Evolutionary conservation across 2,113 vertebrate genomes (phyloP).

Genomic region (Okapia johnstoni): DNA sequence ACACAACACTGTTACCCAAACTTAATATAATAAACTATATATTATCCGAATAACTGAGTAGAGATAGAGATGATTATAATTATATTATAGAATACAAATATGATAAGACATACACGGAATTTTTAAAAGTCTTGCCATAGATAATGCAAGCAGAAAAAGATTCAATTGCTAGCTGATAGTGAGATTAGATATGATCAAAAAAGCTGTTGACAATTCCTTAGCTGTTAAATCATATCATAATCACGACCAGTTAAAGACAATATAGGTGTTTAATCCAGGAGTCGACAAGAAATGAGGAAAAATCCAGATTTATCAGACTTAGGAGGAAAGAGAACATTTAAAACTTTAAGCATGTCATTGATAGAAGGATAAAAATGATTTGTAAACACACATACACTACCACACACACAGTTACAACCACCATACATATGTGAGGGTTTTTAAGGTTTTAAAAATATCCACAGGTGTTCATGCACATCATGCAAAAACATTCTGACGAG

Average conservation of each 20-base stretch:
- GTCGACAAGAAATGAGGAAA: neutral
- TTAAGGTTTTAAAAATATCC: neutral
- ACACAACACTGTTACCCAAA: neutral
- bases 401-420: neutral
- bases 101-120: neutral
- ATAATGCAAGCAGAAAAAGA: neutral
- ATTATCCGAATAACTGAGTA: neutral
- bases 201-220: neutral
- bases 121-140: neutral
- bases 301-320: neutral
- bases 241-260: neutral
- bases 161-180: neutral
- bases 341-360: neutral
- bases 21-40: neutral
- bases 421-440: neutral
- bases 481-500: neutral
- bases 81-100: constrained; percentile 14
- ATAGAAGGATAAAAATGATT: neutral
- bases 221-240: neutral
- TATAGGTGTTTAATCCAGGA: neutral
- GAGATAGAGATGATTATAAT: neutral
- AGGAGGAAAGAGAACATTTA: neutral
- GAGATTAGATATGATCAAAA: neutral
- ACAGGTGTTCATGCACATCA: neutral
- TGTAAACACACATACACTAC: fast-evolving